phyloP scores from a whole-genome alignment of 2,888 invertebrate genomes.

The Volucella inanis region DNA sequence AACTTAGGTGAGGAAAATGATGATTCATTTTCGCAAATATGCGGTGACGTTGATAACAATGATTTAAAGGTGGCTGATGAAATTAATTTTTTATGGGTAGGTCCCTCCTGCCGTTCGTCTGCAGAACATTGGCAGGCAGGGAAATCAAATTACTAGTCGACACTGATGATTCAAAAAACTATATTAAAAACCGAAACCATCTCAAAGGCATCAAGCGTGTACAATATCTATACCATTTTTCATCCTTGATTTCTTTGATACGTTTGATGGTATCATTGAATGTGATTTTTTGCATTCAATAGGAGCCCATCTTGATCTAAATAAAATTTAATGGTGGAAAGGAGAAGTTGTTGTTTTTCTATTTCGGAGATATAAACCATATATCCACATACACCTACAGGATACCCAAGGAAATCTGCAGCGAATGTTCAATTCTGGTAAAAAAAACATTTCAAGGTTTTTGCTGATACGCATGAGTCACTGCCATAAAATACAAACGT shows the following conservation, averaged over 20 bases:
- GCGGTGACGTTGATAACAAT: not conserved
- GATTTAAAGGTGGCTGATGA: conserved; percentile 4
- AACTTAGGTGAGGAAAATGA: not conserved
- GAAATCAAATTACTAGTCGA: conserved; percentile 43
- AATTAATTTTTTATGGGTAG: conserved; percentile 52
- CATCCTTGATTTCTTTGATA: conserved; percentile 25
- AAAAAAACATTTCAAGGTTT: conserved; percentile 9
- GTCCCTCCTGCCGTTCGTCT: conserved; percentile 20
- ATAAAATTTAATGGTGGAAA: conserved; percentile 4
- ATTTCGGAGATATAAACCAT: conserved; percentile 12
- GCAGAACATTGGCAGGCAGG: conserved; percentile 28
- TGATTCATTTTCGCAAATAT: not conserved
- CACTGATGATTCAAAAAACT: conserved; percentile 52
- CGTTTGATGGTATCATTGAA: conserved; percentile 38
- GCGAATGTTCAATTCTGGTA: not conserved
- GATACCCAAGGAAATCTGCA: conserved; percentile 2
- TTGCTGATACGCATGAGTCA: conserved; percentile 43
- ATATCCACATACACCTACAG: not conserved
- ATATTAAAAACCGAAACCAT: conserved; percentile 21
- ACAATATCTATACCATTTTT: conserved; percentile 35
- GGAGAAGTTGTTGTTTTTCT: conserved; percentile 16
- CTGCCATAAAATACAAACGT: conserved; percentile 61
- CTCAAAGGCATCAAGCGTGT: conserved; percentile 19
- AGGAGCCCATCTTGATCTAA: conserved; percentile 3
- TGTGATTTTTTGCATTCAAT: conserved; percentile 2